Evolutionary conservation across 2,888 invertebrate species (phyloP), one percentile per base, ranked within the genome.

Genomic region (Exocentrus adspersus): DNA sequence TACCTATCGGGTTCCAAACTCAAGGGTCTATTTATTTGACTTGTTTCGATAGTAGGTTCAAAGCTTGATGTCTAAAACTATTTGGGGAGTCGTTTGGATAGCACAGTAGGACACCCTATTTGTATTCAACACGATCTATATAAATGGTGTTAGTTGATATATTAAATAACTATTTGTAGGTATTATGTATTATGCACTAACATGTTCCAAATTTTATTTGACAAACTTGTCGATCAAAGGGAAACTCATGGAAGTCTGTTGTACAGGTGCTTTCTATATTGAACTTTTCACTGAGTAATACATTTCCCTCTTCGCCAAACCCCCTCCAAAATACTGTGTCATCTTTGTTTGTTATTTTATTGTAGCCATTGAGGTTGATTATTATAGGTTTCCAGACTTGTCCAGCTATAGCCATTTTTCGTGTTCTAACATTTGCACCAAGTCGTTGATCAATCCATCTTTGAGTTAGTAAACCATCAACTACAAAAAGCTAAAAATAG

Each of bases 371-470:
- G 1, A 71, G 64, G 24, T 67, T 57, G n/a, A 73, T 72, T 21
- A 79, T 72, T 70, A 74, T 76, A 16, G 79, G 79, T 42, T 71
- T 72, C 79, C 79, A 79, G 60, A 79, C 75, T 68, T 76, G 73
- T 7, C 76, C 77, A 37, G 70, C 62, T 2, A 75, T 72, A 21
- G 79, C 78, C 68, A 70, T 65, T 64, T 71, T 76, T 48, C 66
- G 70, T 1, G 78, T 79, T 56, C 65, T 52, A 12, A 64, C 19
- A 58, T 78, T 75, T 1, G 73, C 70, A 0, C 74, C 74, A 2
- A 79, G 67, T 28, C 77, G 65, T 1, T 72, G 65, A 68, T 79
- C 79, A 2, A 65, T 20, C 79, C 79, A 79, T 53, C 66, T 67
- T 71, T 79, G 77, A 60, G 73, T 74, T 7, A 79, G 37, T 6